These are phyloP conservation scores for Macrosiphum euphorbiae DNA, from an alignment of 2,888 invertebrate species.

Conservation along the genomic window DNA sequence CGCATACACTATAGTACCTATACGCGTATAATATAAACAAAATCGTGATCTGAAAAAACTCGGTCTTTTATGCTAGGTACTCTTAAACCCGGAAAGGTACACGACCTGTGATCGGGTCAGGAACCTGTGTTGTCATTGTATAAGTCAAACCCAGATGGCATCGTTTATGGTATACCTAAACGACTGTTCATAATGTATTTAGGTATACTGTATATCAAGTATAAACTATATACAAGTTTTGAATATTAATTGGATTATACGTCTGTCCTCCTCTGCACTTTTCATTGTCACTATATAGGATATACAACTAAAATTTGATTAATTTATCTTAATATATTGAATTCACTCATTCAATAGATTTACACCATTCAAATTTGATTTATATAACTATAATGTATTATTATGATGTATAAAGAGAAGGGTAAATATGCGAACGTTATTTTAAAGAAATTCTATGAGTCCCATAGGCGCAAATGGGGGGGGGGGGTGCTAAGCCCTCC, in stretches of 20 bases:
- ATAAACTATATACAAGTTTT: not conserved
- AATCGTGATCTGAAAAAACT: constrained; percentile 46
- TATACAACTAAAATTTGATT: constrained; percentile 19
- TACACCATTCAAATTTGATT: not conserved
- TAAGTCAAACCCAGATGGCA: constrained; percentile 28
- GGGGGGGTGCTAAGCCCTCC: too few relatives aligned
- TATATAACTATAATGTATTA: not conserved
- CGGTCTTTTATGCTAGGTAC: constrained; percentile 11
- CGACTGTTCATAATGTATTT: constrained; percentile 10
- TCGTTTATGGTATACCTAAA: constrained; percentile 30
- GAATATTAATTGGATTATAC: constrained; percentile 29
- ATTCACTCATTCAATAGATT: not conserved
- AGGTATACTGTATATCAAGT: not conserved
- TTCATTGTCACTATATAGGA: not conserved
- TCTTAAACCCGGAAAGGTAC: constrained; percentile 57
- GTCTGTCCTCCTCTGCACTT: constrained; percentile 50
- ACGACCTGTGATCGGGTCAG: constrained; percentile 55
- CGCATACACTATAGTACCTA: not conserved
- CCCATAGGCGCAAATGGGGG: too few relatives aligned
- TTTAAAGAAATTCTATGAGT: not conserved
- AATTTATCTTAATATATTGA: not conserved
- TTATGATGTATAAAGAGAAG: not conserved
- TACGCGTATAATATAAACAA: not conserved
- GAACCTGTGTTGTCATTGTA: constrained; percentile 53
- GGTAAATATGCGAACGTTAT: not conserved